A percentile compares a stretch with the other conserved stretches of the same genome.
Conservation (phyloP, 2,888 invertebrate species). For the Shargacucullia verbasci region DNA sequence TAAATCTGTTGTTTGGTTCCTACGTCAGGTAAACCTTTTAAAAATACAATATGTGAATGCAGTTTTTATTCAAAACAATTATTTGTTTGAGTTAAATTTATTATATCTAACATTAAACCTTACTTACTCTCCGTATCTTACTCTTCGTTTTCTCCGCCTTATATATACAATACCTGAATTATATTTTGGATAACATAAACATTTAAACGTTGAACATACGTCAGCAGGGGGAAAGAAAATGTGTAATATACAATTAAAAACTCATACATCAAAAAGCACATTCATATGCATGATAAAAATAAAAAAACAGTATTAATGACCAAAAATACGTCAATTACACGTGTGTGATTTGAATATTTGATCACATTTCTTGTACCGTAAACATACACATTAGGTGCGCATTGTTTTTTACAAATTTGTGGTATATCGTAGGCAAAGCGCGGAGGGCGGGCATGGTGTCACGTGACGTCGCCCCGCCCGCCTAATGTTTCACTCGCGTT, state of each 20-base stretch:
- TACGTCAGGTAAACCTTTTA: too few relatives aligned
- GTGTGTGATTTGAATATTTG: slow-evolving; percentile 59
- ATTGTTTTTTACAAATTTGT: slow-evolving; percentile 74
- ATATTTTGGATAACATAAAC: too few relatives aligned
- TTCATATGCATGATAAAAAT: slow-evolving; percentile 3
- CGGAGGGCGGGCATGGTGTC: slow-evolving; percentile 62
- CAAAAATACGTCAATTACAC: slow-evolving; percentile 54
- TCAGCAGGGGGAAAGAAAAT: background rate
- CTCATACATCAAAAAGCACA: slow-evolving; percentile 22
- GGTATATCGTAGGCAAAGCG: slow-evolving; percentile 66
- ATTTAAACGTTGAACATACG: background rate
- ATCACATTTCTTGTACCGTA: slow-evolving; percentile 58
- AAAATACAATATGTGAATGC: too few relatives aligned
- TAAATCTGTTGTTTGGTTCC: too few relatives aligned
- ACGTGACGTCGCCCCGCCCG: slow-evolving; percentile 72
- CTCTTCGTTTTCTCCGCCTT: too few relatives aligned
- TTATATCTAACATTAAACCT: too few relatives aligned
- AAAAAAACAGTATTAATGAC: slow-evolving; percentile 28
- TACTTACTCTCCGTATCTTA: too few relatives aligned
- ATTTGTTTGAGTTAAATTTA: too few relatives aligned
- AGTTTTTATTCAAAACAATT: too few relatives aligned
- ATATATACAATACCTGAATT: too few relatives aligned
- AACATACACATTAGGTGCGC: slow-evolving; percentile 67
- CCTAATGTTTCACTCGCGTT: slow-evolving; percentile 86
- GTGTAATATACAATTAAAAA: background rate